Evolutionary conservation across 1,140 invertebrate species (phyloP).

Genomic region (Drosophila melanica): DNA sequence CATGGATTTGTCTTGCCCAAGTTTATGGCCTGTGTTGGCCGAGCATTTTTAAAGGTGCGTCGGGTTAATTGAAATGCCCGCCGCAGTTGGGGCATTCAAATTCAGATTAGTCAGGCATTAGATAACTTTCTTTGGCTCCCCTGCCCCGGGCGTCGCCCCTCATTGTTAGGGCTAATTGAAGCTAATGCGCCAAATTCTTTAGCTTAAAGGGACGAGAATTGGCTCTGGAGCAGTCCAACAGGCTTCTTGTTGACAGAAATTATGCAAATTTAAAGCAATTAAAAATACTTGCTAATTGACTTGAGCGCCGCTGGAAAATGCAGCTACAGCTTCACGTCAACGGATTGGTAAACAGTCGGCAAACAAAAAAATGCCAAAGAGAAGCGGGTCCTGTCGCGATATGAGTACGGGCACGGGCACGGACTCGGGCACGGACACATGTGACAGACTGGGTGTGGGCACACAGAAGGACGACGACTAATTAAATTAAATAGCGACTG

Average conservation of each 20-base stretch:
- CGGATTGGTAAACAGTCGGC: slow-evolving; percentile 65
- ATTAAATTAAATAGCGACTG: slow-evolving; percentile 79
- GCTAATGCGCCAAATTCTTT: slow-evolving; percentile 65
- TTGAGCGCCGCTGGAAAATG: slow-evolving; percentile 51
- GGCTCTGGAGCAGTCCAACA: background rate
- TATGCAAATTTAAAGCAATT: slow-evolving; percentile 82
- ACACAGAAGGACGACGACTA: slow-evolving; percentile 57
- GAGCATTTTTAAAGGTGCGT: slow-evolving; percentile 63
- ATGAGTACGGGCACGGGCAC: slow-evolving; percentile 7
- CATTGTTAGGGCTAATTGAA: slow-evolving; percentile 69
- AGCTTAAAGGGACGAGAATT: background rate
- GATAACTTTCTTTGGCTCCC: slow-evolving; percentile 29
- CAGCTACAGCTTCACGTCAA: slow-evolving; percentile 41
- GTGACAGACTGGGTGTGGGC: slow-evolving; percentile 21
- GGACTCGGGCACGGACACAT: slow-evolving; percentile 21
- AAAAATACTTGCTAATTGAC: slow-evolving; percentile 82
- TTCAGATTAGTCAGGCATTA: slow-evolving; percentile 60
- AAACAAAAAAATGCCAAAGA: slow-evolving; percentile 42
- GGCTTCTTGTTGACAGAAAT: slow-evolving; percentile 71
- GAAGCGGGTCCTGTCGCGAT: slow-evolving; percentile 37
- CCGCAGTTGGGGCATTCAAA: slow-evolving; percentile 34
- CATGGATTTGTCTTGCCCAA: slow-evolving; percentile 66
- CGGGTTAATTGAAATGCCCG: slow-evolving; percentile 79
- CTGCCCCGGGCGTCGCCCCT: slow-evolving; percentile 1
- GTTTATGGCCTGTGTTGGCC: slow-evolving; percentile 38